phyloP scores from a whole-genome alignment of 1,140 invertebrate genomes.

The Diploscapter pachys region DNA sequence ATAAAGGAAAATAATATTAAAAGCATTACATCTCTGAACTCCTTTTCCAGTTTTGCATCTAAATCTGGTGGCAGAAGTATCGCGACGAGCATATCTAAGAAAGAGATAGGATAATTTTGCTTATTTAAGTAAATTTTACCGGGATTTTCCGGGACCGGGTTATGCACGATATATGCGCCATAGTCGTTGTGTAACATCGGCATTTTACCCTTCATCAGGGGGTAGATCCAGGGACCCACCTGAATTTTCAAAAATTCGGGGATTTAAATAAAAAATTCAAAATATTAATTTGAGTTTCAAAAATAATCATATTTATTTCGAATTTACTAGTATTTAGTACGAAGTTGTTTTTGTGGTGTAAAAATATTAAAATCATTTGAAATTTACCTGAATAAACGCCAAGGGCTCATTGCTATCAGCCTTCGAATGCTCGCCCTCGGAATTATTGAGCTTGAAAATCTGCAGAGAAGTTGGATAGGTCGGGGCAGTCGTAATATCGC shows the following conservation, averaged over 20 bases:
- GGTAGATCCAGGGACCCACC: slow-evolving; percentile 41
- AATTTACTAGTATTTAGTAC: too few relatives aligned
- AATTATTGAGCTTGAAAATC: slow-evolving; percentile 28
- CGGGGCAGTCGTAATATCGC: slow-evolving; percentile 36
- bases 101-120: not conserved
- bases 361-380: too few relatives aligned
- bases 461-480: slow-evolving; percentile 39
- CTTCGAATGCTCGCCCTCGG: not conserved
- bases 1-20: not conserved
- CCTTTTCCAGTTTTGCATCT: slow-evolving; percentile 27
- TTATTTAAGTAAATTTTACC: slow-evolving; percentile 11
- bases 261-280: too few relatives aligned
- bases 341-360: too few relatives aligned
- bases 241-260: slow-evolving; percentile 10
- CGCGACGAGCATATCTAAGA: slow-evolving; percentile 38
- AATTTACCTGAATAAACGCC: slow-evolving; percentile 19
- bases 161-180: slow-evolving; percentile 38
- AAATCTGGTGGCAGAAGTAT: slow-evolving; percentile 40
- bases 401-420: not conserved
- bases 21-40: slow-evolving; percentile 16
- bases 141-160: slow-evolving; percentile 41
- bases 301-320: too few relatives aligned
- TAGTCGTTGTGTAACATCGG: slow-evolving; percentile 38
- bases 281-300: too few relatives aligned
- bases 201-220: slow-evolving; percentile 30